A percentile compares a stretch with the other conserved stretches of the same genome.
Evolutionary conservation across 2,113 vertebrate genomes (phyloP).

Genomic region (Alexandromys fortis): DNA sequence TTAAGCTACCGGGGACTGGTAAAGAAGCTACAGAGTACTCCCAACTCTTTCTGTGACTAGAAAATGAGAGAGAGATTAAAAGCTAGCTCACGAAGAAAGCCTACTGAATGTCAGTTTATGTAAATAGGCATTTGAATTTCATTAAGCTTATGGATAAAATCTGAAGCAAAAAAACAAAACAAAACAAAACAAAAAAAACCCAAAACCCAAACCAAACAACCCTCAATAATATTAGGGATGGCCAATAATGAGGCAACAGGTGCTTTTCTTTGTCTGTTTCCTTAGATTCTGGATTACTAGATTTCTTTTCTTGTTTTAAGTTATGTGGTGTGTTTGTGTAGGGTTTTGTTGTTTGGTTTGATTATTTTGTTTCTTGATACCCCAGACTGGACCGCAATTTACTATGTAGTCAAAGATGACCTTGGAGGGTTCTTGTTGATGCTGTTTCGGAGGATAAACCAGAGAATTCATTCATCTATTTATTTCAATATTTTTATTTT

Average conservation of each 20-base stretch:
- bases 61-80: neutral
- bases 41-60: neutral
- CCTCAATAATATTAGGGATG: neutral
- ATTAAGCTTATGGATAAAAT: neutral
- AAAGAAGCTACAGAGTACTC: neutral
- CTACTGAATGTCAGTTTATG: neutral
- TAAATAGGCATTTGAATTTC: neutral
- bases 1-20: neutral
- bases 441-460: neutral
- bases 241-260: accelerated
- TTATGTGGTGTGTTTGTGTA: neutral
- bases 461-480: neutral
- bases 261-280: accelerated
- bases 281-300: neutral
- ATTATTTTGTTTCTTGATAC: neutral
- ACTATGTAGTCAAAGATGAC: neutral
- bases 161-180: neutral
- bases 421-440: neutral
- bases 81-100: neutral
- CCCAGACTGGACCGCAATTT: neutral
- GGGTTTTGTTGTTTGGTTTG: neutral
- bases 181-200: too few species aligned
- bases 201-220: neutral
- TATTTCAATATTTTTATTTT: neutral
- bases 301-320: neutral